A percentile compares a stretch with the other conserved stretches of the same genome.
These are phyloP conservation scores for Drosophila sulfurigaster DNA, from an alignment of 1,140 invertebrate genomes.

Conservation along the genomic window DNA sequence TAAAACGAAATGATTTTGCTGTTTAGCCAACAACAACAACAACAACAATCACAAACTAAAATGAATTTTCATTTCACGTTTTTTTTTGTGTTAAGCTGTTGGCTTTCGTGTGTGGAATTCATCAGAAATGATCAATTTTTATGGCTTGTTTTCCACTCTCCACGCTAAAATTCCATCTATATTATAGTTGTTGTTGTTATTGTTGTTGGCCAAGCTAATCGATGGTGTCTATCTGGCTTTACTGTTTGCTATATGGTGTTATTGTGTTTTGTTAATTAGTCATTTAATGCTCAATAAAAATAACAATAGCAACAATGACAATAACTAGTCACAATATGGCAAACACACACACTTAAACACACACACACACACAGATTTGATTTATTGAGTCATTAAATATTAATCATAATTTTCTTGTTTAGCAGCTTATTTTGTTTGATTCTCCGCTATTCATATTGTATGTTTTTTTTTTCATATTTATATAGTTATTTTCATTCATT, in stretches of 20 bases:
- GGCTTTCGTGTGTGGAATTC: constrained; percentile 49
- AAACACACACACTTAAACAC: constrained; percentile 42
- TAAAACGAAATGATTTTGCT: constrained; percentile 42
- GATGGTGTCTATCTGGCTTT: constrained; percentile 39
- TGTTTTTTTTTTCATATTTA: neutral
- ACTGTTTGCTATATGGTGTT: constrained; percentile 38
- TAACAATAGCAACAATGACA: constrained; percentile 35
- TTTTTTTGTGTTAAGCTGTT: constrained; percentile 9
- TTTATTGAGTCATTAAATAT: constrained; percentile 80
- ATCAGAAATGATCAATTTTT: constrained; percentile 53
- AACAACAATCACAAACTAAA: neutral
- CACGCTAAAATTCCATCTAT: constrained; percentile 29
- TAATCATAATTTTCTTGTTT: constrained; percentile 74
- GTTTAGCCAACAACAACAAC: constrained; percentile 8
- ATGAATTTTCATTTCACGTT: neutral
- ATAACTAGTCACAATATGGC: constrained; percentile 39
- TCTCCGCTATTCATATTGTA: neutral
- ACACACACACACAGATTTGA: constrained; percentile 59
- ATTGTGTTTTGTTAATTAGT: constrained; percentile 76
- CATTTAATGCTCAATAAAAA: constrained; percentile 76
- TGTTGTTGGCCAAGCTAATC: constrained; percentile 45
- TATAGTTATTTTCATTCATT: constrained; percentile 24
- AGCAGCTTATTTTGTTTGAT: constrained; percentile 7
- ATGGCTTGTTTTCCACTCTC: constrained; percentile 52
- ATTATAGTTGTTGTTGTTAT: constrained; percentile 17